Percentiles rank a stretch among this genome's conserved stretches.
These are phyloP conservation scores for Steinernema scapterisci DNA, from an alignment of 2,888 invertebrate species.

Conservation along the genomic window DNA sequence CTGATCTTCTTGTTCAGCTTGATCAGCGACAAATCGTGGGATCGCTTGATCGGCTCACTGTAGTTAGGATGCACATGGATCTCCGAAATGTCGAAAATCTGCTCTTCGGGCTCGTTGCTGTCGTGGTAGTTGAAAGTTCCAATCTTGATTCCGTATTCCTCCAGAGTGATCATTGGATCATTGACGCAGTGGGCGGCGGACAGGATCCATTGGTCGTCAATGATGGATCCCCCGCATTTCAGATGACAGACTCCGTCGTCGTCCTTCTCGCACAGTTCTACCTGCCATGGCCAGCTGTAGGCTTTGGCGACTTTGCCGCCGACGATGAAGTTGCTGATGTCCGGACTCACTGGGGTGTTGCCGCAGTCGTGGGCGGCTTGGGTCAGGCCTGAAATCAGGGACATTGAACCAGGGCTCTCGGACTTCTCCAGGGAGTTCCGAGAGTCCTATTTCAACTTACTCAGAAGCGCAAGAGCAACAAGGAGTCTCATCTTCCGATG, in stretches of 20 bases:
- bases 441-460: too few relatives aligned
- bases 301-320: slow-evolving; percentile 37
- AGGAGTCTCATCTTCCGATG: not conserved
- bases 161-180: not conserved
- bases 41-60: slow-evolving; percentile 14
- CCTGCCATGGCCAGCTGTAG: slow-evolving; percentile 42
- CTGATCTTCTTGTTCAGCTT: slow-evolving; percentile 77
- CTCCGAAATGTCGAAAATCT: not conserved
- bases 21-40: slow-evolving; percentile 44
- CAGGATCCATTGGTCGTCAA: slow-evolving; percentile 35
- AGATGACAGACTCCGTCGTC: slow-evolving; percentile 27
- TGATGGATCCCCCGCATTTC: slow-evolving; percentile 35
- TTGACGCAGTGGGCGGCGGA: slow-evolving; percentile 43
- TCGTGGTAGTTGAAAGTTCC: slow-evolving; percentile 28
- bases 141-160: not conserved
- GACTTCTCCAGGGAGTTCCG: too few relatives aligned
- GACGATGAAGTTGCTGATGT: slow-evolving; percentile 30
- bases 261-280: slow-evolving; percentile 30
- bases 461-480: not conserved
- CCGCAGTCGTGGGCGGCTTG: slow-evolving; percentile 1
- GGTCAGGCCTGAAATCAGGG: not conserved
- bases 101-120: slow-evolving; percentile 19
- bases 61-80: slow-evolving; percentile 30
- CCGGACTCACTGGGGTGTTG: not conserved
- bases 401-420: too few relatives aligned